A percentile compares a stretch with the other conserved stretches of the same genome.
Evolutionary conservation across 2,113 vertebrate species (phyloP).

Genomic region (Pomatorhinus ruficollis): DNA sequence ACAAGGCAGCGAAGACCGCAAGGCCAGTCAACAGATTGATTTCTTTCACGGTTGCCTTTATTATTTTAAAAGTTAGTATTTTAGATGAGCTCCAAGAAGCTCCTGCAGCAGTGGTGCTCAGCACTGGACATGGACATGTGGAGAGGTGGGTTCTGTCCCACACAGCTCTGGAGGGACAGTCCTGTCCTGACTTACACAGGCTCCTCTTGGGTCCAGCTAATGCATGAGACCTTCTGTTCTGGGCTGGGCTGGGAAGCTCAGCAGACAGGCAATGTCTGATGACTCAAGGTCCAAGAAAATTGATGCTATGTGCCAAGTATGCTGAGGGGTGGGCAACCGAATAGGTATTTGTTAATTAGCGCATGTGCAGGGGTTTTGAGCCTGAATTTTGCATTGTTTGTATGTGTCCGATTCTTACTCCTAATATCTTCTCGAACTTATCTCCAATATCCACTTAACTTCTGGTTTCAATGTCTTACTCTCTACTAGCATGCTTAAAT

Average conservation of each 20-base stretch:
- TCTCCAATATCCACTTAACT: not conserved
- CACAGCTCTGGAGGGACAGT: not conserved
- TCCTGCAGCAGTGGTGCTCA: not conserved
- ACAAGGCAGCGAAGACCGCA: not conserved
- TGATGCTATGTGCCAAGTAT: fast-evolving
- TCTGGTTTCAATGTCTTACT: not conserved
- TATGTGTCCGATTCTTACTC: not conserved
- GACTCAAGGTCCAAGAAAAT: not conserved
- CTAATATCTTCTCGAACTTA: not conserved
- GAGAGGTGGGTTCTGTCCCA: not conserved
- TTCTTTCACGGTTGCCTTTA: not conserved
- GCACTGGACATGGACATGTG: fast-evolving
- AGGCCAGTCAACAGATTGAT: not conserved
- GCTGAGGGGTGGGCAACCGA: not conserved
- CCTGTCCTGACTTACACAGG: not conserved
- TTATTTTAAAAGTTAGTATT: not conserved
- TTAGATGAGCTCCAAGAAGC: not conserved
- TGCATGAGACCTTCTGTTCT: not conserved
- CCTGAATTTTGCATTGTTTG: not conserved
- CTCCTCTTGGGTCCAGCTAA: not conserved
- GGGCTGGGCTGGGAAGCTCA: not conserved
- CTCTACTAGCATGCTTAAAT: not conserved
- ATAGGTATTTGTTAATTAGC: not conserved
- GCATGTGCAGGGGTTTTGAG: not conserved
- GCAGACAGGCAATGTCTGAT: not conserved